Base-by-base conservation (phyloP, 2,888 invertebrate genomes). In the Poecilobothrus nobilitatus region DNA sequence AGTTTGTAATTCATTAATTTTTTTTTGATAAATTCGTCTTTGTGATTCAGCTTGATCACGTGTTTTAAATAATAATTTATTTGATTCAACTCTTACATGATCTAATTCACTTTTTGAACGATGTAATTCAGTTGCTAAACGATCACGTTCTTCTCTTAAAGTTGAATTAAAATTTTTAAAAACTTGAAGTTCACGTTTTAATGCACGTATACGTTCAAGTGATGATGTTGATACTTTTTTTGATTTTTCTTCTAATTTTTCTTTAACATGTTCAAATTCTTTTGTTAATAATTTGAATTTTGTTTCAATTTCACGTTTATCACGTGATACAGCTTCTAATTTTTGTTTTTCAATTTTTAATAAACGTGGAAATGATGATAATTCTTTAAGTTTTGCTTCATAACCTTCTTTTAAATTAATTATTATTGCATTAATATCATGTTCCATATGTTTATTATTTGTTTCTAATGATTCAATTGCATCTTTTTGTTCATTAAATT, bases 21-120 rank as follows among this genome's bases (percentile, higher is more conserved):
- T 78, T 41, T 77, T 78, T 70, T 80, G 79, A 0, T 81, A 71
- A 10, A 77, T 76, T 1, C 79, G 74, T n/a, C 77, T 76, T 69
- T 78, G 78, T n/a, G 76, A 76, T 64, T 81, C 79, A 6, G 75
- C 76, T 20, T 79, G 77, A 37, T 81, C 81, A 12, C 79, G 79
- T 67, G 79, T 78, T 0, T 80, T 77, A 2, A 75, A 70, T 27
- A 81, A 70, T n/a, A 77, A 76, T 1, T 78, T 75, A 18, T 79
- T 78, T 44, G 76, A 78, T 33, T 73, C 74, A 63, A 71, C 74
- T 67, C 79, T 76, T 21, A 81, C 70, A 10, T 71, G 67, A 3
- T 79, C 78, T 66, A 80, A 71, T 68, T 81, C 76, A 3, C 75
- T 74, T 70, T 74, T 77, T 15, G 76, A 69, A 2, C 73, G 73